Base-by-base conservation (phyloP, 2,113 vertebrate species). In the Cheilinus undulatus region DNA sequence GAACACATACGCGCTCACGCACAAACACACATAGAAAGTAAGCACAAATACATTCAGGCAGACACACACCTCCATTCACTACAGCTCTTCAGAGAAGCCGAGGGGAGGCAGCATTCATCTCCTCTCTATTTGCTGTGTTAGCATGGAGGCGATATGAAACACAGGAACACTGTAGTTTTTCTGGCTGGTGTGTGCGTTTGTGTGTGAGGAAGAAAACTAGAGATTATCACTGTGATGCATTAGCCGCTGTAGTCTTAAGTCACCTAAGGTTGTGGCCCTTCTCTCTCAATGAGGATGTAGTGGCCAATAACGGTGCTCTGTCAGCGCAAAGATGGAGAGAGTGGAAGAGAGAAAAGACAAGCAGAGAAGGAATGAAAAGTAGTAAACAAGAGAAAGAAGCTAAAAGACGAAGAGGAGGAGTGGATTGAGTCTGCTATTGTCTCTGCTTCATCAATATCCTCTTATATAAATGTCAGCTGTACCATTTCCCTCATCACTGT, bases 391-490 rank as follows among this genome's bases (percentile, higher is more conserved):
- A 74, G 71, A 69, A 70, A 77, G 73, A 76, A 85, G 80, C 75
- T 46, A 71, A 64, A 82, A 67, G 79, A 84, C 80, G 69, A 74
- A 70, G 77, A 87, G 86, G 80, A 82, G 70, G 85, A 83, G 78
- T 79, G 95, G 94, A 97, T 95, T 93, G 95, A 95, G 95, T 95
- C 96, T 96, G 96, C 95, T 95, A 95, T 95, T 96, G 97, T 95
- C 96, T 97, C 88, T 96, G 96, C 96, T 96, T 96, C 97, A 99
- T 99, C 97, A 98, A 98, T 99, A 99, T 99, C 97, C 97, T 99
- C 97, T 98, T 98, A 99, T 99, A 99, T 99, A 99, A 99, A 99
- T 97, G 97, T 99, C 97, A 99, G 95, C 95, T 95, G 96, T 97
- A 96, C 97, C 96, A 96, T 98, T 98, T 97, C 97, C 96, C 97